Conservation (phyloP, 2,888 invertebrate genomes). For the Erebia ligea region DNA sequence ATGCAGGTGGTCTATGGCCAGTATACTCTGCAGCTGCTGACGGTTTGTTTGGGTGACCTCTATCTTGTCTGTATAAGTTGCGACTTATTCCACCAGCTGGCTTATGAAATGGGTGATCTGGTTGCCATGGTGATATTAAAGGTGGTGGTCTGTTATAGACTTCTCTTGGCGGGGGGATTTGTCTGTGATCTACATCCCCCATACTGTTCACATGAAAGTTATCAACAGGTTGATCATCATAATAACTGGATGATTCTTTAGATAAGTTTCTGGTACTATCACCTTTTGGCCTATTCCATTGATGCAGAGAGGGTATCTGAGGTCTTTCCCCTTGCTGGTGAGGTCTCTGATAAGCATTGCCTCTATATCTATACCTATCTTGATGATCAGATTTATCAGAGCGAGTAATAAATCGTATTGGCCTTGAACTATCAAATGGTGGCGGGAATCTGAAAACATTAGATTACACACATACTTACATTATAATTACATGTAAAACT, state of each 20-base stretch:
- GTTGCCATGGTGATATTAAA: slow-evolving; percentile 52
- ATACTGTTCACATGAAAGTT: slow-evolving; percentile 59
- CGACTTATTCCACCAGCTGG: slow-evolving; percentile 54
- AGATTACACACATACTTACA: background rate
- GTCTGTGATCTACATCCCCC: slow-evolving; percentile 70
- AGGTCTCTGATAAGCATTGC: slow-evolving; percentile 51
- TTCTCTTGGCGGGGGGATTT: slow-evolving; percentile 43
- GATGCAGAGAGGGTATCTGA: slow-evolving; percentile 46
- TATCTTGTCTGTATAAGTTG: slow-evolving; percentile 50
- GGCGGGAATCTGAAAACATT: slow-evolving; percentile 62
- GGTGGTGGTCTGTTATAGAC: slow-evolving; percentile 44
- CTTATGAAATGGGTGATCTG: slow-evolving; percentile 48
- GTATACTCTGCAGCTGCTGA: slow-evolving; percentile 58
- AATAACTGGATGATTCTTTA: slow-evolving; percentile 44
- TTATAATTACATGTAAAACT: background rate
- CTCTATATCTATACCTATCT: slow-evolving; percentile 57
- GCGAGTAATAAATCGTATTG: slow-evolving; percentile 49
- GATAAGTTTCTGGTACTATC: slow-evolving; percentile 44
- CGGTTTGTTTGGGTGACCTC: slow-evolving; percentile 51
- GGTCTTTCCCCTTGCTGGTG: slow-evolving; percentile 50
- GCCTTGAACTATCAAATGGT: slow-evolving; percentile 49
- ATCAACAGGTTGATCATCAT: slow-evolving; percentile 46
- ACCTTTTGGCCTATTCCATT: slow-evolving; percentile 48
- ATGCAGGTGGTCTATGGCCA: slow-evolving; percentile 75
- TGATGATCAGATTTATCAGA: slow-evolving; percentile 48